phyloP scores from a whole-genome alignment of 2,888 invertebrate species.

The Pemphredon lugubris region DNA sequence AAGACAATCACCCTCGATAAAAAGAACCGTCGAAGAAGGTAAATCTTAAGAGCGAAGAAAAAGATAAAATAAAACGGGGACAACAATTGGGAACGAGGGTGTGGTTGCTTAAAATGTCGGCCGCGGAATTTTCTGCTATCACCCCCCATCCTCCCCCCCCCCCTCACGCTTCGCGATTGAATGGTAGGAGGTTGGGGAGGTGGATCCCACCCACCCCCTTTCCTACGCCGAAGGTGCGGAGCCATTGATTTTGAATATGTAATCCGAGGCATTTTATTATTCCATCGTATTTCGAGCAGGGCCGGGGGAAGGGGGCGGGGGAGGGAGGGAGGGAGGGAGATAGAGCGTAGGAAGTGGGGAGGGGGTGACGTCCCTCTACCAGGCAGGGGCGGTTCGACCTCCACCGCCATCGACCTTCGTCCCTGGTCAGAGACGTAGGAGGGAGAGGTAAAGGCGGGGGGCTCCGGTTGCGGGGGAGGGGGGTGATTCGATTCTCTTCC shows the following conservation, averaged over 20 bases:
- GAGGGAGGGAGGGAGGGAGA: too few relatives aligned
- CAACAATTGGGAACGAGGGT: constrained; percentile 59
- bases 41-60: constrained; percentile 16
- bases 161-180: too few relatives aligned
- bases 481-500: constrained; percentile 65
- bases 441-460: constrained; percentile 58
- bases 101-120: constrained; percentile 71
- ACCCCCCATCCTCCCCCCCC: constrained; percentile 27
- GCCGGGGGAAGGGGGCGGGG: too few relatives aligned
- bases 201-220: constrained; percentile 69
- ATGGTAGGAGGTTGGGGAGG: constrained; percentile 37
- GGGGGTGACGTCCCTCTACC: constrained; percentile 45
- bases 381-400: constrained; percentile 66
- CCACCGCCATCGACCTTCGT: constrained; percentile 70
- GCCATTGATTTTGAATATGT: constrained; percentile 80
- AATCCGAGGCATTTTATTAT: constrained; percentile 80
- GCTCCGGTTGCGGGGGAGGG: too few relatives aligned
- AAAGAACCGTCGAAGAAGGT: constrained; percentile 15
- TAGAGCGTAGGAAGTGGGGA: too few relatives aligned
- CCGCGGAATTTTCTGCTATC: constrained; percentile 55
- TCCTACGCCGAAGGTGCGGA: constrained; percentile 68
- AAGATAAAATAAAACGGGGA: constrained; percentile 32
- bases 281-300: constrained; percentile 69
- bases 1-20: constrained; percentile 34
- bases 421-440: constrained; percentile 59